A percentile compares a stretch with the other conserved stretches of the same genome.
Conservation (phyloP, 2,797 vertebrate genomes). For the Jordanella pulchra region DNA sequence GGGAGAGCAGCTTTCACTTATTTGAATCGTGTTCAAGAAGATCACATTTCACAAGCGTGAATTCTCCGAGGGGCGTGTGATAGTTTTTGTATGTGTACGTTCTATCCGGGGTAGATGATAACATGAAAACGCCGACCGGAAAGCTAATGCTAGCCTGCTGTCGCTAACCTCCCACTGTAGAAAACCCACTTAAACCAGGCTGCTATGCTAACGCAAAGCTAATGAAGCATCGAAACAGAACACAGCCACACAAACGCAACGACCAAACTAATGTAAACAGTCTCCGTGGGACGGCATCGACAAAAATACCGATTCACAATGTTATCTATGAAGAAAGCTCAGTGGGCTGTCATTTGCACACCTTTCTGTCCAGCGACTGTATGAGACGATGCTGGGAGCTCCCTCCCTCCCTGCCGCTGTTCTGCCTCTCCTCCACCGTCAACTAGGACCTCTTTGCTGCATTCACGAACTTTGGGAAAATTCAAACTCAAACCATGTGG, state of each 20-base stretch:
- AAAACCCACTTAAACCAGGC: conserved; percentile 45
- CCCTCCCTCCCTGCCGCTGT: conserved; percentile 40
- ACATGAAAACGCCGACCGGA: conserved; percentile 60
- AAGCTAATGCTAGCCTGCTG: conserved; percentile 65
- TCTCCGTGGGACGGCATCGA: conserved; percentile 17
- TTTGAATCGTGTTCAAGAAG: background rate
- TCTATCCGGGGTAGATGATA: conserved; percentile 10
- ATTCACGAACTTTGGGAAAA: conserved; percentile 54
- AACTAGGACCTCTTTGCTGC: conserved; percentile 41
- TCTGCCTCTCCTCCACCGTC: conserved; percentile 56
- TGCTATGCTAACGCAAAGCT: conserved; percentile 50
- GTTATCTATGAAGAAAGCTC: background rate
- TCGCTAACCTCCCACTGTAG: conserved; percentile 36
- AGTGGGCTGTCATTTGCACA: conserved; percentile 38
- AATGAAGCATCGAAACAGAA: conserved; percentile 43
- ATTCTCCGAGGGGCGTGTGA: background rate
- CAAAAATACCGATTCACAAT: conserved; percentile 4
- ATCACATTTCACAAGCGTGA: background rate
- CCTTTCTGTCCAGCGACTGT: conserved; percentile 64
- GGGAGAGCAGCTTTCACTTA: conserved; percentile 19
- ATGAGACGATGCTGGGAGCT: conserved; percentile 65
- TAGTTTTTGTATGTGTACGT: no score
- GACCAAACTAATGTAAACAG: background rate
- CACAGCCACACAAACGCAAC: conserved; percentile 2
- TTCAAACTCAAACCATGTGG: background rate